Evolutionary conservation across 2,797 vertebrate genomes (phyloP).

Genomic region (Parauchenoglanis punctatus): DNA sequence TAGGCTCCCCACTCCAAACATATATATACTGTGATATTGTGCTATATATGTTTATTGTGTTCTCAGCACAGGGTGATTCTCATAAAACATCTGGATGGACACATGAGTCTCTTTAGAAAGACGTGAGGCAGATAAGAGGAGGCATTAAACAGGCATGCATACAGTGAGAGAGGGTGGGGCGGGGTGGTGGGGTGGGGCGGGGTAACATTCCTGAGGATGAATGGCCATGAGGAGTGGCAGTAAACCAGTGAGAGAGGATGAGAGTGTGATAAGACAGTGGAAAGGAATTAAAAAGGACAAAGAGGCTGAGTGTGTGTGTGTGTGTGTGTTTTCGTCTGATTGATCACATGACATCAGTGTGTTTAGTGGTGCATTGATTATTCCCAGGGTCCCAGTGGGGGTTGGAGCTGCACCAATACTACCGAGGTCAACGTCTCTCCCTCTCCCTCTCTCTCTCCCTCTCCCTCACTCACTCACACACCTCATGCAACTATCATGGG

Average conservation of each 20-base stretch:
- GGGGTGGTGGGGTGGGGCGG: background rate
- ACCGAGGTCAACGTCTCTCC: background rate
- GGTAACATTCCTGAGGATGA: slow-evolving; percentile 9
- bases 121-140: background rate
- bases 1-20: background rate
- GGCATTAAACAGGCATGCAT: background rate
- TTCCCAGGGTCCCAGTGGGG: background rate
- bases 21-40: background rate
- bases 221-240: background rate
- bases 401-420: background rate
- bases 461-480: background rate
- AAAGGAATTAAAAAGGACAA: background rate
- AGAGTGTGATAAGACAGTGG: slow-evolving; percentile 1
- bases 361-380: background rate
- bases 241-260: background rate
- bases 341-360: slow-evolving; percentile 6
- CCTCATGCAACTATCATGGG: background rate
- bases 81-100: background rate
- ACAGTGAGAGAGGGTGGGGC: background rate
- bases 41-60: too few relatives aligned
- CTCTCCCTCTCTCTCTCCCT: background rate
- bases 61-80: background rate
- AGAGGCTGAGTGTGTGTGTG: background rate
- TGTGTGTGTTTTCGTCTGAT: background rate
- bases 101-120: background rate